Evolutionary conservation across 1,140 invertebrate species (phyloP).

Genomic region (Anthonomus grandis): DNA sequence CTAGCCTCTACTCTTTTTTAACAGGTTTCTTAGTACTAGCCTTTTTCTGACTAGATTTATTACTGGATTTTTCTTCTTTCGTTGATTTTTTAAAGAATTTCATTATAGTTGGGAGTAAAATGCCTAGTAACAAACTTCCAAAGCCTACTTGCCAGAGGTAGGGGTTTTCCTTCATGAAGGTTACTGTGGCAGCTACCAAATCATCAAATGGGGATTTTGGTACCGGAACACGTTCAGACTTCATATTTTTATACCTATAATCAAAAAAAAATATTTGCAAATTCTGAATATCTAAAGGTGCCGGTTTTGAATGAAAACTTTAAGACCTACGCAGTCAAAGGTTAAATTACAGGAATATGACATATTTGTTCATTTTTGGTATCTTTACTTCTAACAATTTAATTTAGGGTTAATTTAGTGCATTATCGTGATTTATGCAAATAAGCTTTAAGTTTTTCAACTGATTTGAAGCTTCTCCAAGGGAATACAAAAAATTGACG

Average conservation of each 20-base stretch:
- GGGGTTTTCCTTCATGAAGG: constrained; percentile 62
- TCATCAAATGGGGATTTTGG: constrained; percentile 75
- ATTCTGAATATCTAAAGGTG: too few relatives aligned
- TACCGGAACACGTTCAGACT: constrained; percentile 65
- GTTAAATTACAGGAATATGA: too few relatives aligned
- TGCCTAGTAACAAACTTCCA: constrained; percentile 57
- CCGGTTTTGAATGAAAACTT: too few relatives aligned
- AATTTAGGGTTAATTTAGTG: too few relatives aligned
- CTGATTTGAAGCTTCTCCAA: too few relatives aligned
- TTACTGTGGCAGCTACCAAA: constrained; percentile 60
- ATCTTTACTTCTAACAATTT: too few relatives aligned
- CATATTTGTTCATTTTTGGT: too few relatives aligned
- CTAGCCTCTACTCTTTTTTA: constrained; percentile 5
- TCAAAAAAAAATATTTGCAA: background rate
- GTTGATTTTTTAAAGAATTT: constrained; percentile 13
- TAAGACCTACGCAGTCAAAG: too few relatives aligned
- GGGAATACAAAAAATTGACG: too few relatives aligned
- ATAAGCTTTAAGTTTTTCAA: too few relatives aligned
- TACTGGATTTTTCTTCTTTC: constrained; percentile 1
- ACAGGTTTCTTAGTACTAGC: constrained; percentile 1
- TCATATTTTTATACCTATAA: constrained; percentile 66
- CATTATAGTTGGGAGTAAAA: constrained; percentile 52
- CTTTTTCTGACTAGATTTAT: constrained; percentile 10
- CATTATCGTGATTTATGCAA: too few relatives aligned
- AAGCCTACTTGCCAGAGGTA: constrained; percentile 65